Conservation (phyloP, 1,140 invertebrate species). For the Hetaerina americana region DNA sequence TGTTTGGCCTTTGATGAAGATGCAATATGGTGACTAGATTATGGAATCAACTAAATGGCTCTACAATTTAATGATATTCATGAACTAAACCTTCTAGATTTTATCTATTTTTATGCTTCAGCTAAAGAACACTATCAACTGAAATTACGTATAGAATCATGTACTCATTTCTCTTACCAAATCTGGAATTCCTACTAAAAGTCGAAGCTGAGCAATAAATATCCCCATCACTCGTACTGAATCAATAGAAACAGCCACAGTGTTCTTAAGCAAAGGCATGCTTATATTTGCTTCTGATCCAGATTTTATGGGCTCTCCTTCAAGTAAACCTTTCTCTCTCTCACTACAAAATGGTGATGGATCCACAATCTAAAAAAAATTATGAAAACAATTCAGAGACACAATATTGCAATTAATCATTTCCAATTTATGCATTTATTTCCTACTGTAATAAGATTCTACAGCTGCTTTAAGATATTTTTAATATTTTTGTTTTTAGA, state of each 20-base stretch:
- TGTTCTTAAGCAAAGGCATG: slow-evolving; percentile 12
- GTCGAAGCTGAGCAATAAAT: slow-evolving; percentile 63
- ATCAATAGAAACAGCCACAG: slow-evolving; percentile 33
- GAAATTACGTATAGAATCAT: background rate
- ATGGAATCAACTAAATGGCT: too few relatives aligned
- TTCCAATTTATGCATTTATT: too few relatives aligned
- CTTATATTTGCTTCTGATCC: background rate
- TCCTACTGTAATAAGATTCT: too few relatives aligned
- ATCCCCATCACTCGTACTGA: slow-evolving; percentile 53
- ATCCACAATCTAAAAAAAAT: background rate
- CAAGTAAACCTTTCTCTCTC: slow-evolving; percentile 3
- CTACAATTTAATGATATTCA: too few relatives aligned
- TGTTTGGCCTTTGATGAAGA: too few relatives aligned
- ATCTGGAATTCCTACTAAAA: slow-evolving; percentile 60
- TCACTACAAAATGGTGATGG: slow-evolving; percentile 4
- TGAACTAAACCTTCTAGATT: too few relatives aligned
- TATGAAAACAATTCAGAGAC: too few relatives aligned
- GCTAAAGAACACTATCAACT: slow-evolving; percentile 10
- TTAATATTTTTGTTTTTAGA: too few relatives aligned
- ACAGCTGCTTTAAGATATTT: too few relatives aligned
- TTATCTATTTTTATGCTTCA: too few relatives aligned
- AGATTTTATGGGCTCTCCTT: background rate
- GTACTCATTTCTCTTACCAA: slow-evolving; percentile 37
- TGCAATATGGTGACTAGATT: too few relatives aligned
- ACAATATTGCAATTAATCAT: too few relatives aligned